phyloP scores from a whole-genome alignment of 2,888 invertebrate species.

The Protodeltote pygarga region DNA sequence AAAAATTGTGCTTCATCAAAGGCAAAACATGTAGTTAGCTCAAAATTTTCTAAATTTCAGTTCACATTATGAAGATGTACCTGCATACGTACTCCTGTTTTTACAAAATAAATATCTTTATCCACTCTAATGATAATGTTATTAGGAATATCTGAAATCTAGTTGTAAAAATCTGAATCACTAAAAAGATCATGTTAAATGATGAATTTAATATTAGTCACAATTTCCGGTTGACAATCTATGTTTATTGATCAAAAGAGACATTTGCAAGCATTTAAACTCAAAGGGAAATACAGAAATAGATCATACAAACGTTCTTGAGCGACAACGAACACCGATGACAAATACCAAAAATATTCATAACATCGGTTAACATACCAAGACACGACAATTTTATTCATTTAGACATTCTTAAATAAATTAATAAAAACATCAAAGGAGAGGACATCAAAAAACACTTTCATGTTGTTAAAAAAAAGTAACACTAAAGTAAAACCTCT shows the following conservation, averaged over 20 bases:
- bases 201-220: constrained; percentile 1
- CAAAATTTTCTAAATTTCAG: no score
- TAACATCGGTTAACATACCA: constrained; percentile 29
- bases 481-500: constrained; percentile 51
- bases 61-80: no score
- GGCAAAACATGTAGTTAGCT: no score
- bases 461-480: constrained; percentile 57
- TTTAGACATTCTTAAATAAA: constrained; percentile 36
- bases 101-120: no score
- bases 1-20: no score
- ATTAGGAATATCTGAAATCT: no score
- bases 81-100: no score
- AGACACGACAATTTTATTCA: constrained; percentile 22
- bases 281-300: constrained; percentile 19
- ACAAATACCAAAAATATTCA: constrained; percentile 34
- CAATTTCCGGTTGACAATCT: constrained; percentile 7
- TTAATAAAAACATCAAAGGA: constrained; percentile 58
- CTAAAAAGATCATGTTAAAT: not conserved
- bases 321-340: constrained; percentile 14
- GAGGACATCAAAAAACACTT: constrained; percentile 45
- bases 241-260: constrained; percentile 7
- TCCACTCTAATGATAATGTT: no score
- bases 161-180: no score
- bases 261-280: constrained; percentile 14
- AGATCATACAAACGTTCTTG: constrained; percentile 24